Base-by-base conservation (phyloP, 1,140 invertebrate species). In the Zaprionus camerounensis region DNA sequence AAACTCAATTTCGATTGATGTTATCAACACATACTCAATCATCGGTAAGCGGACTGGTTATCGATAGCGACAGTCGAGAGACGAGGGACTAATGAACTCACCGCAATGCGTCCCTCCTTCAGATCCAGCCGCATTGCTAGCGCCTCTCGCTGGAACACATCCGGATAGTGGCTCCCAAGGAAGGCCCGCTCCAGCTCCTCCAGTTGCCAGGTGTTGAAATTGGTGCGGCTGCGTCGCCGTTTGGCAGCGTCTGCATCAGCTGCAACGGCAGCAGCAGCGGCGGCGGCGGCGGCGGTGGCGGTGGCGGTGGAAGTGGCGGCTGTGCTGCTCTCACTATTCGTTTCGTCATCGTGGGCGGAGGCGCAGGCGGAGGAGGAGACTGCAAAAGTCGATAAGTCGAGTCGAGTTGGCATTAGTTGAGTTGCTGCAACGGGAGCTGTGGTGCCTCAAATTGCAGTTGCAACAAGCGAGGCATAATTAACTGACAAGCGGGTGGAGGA, bases 121-220 rank as follows among this genome's bases (percentile, higher is more conserved):
- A 99, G 95, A 91, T 99, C 98, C 26, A 99, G 95, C 83, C 98
- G 94, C 95, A 99, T 96, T 28, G 98, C 98, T 66, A 99, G 93
- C 0, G 98, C 97, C 92, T 99, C 98, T 76, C 99, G 95, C 98
- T 99, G 99, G 94, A 99, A 99, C 59, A 99, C 97, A 93, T 99
- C 98, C 2, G 99, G 99, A 94, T 99, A 99, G 94, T 99, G 99
- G 76, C 97, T 98, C 62, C 97, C 96, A 63, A 98, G 94, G 94
- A 99, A 99, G 1, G 98, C 98, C 71, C 97, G 94, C 93, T 99
- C 99, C 91, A 99, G 94, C 94, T 99, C 98, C 91, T 99, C 98
- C 91, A 99, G 94, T 94, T 99, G 99, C 98, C 98, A 99, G 80
- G 97, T 98, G 94, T 98, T 99, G 94, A 99, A 99, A 94, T 99